Evolutionary conservation across 2,113 vertebrate genomes (phyloP), one percentile per base, ranked within the genome.

Genomic region (Sebastes fasciatus): DNA sequence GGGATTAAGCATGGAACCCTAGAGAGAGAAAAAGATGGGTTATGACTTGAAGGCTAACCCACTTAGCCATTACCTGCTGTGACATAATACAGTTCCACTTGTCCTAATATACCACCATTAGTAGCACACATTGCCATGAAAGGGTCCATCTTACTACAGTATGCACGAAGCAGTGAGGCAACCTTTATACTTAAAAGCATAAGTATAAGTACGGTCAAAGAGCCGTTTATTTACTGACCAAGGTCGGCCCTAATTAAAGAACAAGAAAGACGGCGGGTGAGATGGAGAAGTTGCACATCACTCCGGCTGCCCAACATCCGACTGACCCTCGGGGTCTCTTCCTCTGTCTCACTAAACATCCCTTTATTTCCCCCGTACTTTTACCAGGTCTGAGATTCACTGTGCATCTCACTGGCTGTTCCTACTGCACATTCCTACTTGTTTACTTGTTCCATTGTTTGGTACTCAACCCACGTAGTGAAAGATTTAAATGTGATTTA

Each of bases 201-300:
- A n/a, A n/a, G n/a, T n/a, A n/a, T n/a, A n/a, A n/a, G n/a, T n/a
- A n/a, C n/a, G 65, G 72, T 79, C 86, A 87, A 64, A 52, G 76
- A 74, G 74, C 61, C 52, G 8, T 71, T 89, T 82, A 77, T 77
- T 88, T 88, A 87, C 76, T 58, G 84, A 67, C 63, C 69, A 49
- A 77, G 85, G 83, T 72, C 9, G 5, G 40, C 61, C 21, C 66
- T 86, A 86, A 91, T 89, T 89, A 85, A 64, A 83, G 78, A 82
- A 78, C 61, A 45, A 68, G 80, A 69, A 74, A 77, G 79, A 80
- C 61, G 43, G 74, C 67, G 21, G 46, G 34, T 8, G 76, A 77
- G 78, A 55, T 48, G 65, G 83, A 80, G 49, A 60, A 62, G 61
- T 51, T 80, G 72, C 79, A 65, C 63, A 83, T 85, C 65, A 57